These are phyloP conservation scores for Nyctalus aviator DNA, from an alignment of 2,797 vertebrate species.

Conservation along the genomic window DNA sequence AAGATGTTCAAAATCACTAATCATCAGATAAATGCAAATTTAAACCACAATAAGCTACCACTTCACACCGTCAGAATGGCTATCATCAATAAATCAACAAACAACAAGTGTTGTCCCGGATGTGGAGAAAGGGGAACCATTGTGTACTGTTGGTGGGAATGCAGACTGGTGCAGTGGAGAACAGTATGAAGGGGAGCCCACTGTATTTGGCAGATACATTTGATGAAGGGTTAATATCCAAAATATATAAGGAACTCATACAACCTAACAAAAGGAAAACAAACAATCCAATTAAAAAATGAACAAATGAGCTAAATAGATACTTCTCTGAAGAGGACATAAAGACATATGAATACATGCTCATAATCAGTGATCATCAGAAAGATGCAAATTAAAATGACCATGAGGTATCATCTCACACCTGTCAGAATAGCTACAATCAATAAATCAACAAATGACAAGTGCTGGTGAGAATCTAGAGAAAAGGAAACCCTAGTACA, in stretches of 20 bases:
- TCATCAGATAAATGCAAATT: neutral
- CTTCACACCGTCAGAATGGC: neutral
- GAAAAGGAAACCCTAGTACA: neutral
- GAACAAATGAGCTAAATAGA: neutral
- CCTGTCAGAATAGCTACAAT: neutral
- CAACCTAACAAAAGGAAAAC: too few species aligned
- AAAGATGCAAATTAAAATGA: neutral
- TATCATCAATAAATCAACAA: neutral
- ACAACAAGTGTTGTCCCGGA: neutral
- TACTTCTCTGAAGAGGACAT: neutral
- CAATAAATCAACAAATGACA: neutral
- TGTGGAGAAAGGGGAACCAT: neutral
- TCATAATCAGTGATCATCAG: neutral
- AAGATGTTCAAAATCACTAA: neutral
- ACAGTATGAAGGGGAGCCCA: neutral
- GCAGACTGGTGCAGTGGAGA: neutral
- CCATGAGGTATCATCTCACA: neutral
- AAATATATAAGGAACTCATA: too few species aligned
- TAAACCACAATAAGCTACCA: neutral
- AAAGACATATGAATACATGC: neutral
- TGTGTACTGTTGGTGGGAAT: neutral
- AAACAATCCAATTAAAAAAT: too few species aligned
- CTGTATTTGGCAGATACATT: too few species aligned
- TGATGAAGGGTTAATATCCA: too few species aligned
- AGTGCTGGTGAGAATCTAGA: neutral